Percentiles rank a stretch among this genome's conserved stretches.
Evolutionary conservation across 2,888 invertebrate species (phyloP).

Genomic region (Drosophila tanythrix): DNA sequence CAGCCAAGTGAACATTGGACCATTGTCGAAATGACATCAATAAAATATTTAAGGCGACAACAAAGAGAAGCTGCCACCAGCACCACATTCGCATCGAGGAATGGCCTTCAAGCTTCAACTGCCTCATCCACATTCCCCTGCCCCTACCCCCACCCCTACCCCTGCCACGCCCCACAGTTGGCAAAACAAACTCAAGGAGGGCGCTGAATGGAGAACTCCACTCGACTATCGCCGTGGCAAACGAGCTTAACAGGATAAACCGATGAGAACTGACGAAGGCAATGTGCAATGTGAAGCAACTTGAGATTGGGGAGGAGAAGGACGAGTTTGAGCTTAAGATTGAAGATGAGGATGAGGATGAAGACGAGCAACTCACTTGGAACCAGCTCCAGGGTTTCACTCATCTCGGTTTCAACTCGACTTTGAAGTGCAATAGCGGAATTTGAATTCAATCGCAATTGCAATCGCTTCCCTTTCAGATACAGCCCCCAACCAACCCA

Average conservation of each 20-base stretch:
- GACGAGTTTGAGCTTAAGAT: conserved; percentile 1
- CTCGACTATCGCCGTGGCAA: conserved; percentile 64
- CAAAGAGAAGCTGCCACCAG: conserved; percentile 42
- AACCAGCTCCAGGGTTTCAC: conserved; percentile 40
- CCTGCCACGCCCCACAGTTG: conserved; percentile 19
- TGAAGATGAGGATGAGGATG: conserved; percentile 13
- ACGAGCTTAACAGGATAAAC: conserved; percentile 72
- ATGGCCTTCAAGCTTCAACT: conserved; percentile 54
- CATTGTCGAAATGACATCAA: conserved; percentile 77
- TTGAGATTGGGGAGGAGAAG: neutral
- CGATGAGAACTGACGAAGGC: conserved; percentile 46
- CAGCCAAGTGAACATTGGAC: conserved; percentile 62
- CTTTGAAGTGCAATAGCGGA: conserved; percentile 71
- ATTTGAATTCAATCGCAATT: conserved; percentile 74
- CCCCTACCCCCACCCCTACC: neutral
- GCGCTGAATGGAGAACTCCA: conserved; percentile 42
- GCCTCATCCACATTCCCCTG: conserved; percentile 4
- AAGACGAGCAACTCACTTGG: conserved; percentile 42
- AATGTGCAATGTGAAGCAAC: conserved; percentile 5
- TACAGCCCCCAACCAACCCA: neutral
- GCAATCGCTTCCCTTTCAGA: conserved; percentile 50
- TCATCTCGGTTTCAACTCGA: conserved; percentile 50
- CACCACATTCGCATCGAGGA: conserved; percentile 34
- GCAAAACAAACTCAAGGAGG: conserved; percentile 44
- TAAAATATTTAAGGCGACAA: conserved; percentile 73